Percentiles rank a stretch among this genome's conserved stretches.
Conservation (phyloP, 2,113 vertebrate species). For the Merops nubicus region DNA sequence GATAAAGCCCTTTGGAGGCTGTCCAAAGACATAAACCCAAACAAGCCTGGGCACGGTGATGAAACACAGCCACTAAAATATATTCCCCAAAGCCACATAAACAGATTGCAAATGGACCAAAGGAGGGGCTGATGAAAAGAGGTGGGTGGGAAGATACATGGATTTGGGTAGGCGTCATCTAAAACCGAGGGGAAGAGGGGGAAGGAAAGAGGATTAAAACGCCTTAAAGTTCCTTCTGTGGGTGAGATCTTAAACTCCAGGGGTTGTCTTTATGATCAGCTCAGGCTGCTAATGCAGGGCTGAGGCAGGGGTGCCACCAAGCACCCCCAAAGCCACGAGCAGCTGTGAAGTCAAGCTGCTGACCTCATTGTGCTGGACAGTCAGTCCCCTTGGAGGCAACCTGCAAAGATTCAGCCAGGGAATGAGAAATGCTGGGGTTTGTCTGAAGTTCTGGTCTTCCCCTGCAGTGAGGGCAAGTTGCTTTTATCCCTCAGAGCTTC, state of each 20-base stretch:
- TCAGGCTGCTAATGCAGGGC: not conserved
- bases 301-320: not conserved
- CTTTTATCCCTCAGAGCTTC: not conserved
- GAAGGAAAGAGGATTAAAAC: not conserved
- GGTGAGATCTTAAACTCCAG: not conserved
- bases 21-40: constrained; percentile 48
- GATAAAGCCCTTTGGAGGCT: constrained; percentile 28
- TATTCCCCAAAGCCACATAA: not conserved
- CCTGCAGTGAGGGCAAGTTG: not conserved
- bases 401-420: not conserved
- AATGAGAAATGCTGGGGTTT: not conserved
- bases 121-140: not conserved
- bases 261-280: not conserved
- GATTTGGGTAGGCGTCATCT: not conserved
- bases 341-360: not conserved
- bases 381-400: not conserved
- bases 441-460: not conserved
- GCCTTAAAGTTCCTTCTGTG: not conserved
- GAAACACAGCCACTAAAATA: constrained; percentile 2
- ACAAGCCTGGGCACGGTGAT: not conserved
- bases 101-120: not conserved
- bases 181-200: not conserved
- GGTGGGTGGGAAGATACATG: not conserved
- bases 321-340: not conserved
- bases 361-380: not conserved